Evolutionary conservation across 2,113 vertebrate genomes (phyloP), one percentile per base, ranked within the genome.

Genomic region (Eurypyga helias): DNA sequence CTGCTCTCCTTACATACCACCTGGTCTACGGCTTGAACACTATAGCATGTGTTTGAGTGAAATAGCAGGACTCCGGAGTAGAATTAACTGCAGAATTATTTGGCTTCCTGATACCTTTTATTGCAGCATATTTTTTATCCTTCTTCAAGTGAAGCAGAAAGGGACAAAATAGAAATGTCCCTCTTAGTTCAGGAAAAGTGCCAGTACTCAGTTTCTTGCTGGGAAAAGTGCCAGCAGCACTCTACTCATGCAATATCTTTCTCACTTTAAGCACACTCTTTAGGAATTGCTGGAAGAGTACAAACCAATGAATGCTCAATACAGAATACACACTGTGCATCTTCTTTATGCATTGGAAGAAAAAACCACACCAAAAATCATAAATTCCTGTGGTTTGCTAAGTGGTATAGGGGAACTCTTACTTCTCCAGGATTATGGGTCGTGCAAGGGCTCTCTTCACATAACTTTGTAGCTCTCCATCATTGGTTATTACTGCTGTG

Each of bases 211-310:
- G 87, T 75, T 94, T 31, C 60, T 77, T 52, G 38, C 96, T 77
- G 95, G 95, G 96, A 96, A 95, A 43, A 87, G 65, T 79, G 95
- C 96, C 97, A 96, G 67, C 97, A 96, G 67, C 69, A 46, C 49
- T 87, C 57, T 58, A 87, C 96, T 97, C 86, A 66, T 34, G 91
- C 66, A 51, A 11, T 89, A 76, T 91, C 92, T 94, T 90, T 90
- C 61, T 83, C 70, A 62, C 70, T 92, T 92, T 72, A 69, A 93
- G 58, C 43, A 76, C 38, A 24, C 38, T 92, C 38, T 76, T 85
- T 72, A 79, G 81, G 83, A 95, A 80, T 0, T 82, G 83, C 52
- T 60, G 17, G 43, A 78, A 91, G 54, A 88, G 75, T 52, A 36
- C n/a, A 69, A 93, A 87, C 75, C 70, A 82, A 54, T 11, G 45